phyloP scores from a whole-genome alignment of 2,888 invertebrate species.

The Agrotis clavis region DNA sequence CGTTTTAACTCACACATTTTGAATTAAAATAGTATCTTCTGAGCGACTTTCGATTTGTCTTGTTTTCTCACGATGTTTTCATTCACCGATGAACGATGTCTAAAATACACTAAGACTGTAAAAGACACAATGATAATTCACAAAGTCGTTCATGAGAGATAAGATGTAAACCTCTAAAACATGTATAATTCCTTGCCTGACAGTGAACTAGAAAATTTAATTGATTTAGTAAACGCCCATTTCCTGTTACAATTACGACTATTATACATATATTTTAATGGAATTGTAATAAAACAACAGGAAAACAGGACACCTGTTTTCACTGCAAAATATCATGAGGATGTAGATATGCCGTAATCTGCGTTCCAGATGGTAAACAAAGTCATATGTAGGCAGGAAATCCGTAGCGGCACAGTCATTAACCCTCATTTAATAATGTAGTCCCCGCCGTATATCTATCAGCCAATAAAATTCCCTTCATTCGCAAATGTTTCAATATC shows the following conservation, averaged over 20 bases:
- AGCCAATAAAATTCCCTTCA: background rate
- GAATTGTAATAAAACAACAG: conserved; percentile 11
- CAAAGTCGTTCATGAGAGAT: no score
- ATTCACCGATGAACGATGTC: no score
- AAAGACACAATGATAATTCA: no score
- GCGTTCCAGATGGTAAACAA: conserved; percentile 14
- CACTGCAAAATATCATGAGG: background rate
- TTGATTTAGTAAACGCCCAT: background rate
- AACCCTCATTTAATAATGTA: background rate
- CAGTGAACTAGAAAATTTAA: background rate
- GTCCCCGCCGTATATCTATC: background rate
- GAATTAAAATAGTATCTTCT: background rate
- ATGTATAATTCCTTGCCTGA: background rate
- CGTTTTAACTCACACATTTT: conserved; percentile 1
- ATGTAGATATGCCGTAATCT: background rate
- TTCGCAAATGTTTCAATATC: conserved; percentile 14
- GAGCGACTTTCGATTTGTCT: no score
- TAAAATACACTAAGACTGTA: no score
- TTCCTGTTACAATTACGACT: background rate
- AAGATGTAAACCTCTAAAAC: no score
- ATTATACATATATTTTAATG: conserved; percentile 10
- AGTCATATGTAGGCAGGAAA: background rate
- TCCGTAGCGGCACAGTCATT: background rate
- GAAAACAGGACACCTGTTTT: conserved; percentile 13
- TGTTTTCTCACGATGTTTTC: no score